Evolutionary conservation across 2,797 vertebrate species (phyloP), one percentile per base, ranked within the genome.

Genomic region (Pachyuromys duprasi): DNA sequence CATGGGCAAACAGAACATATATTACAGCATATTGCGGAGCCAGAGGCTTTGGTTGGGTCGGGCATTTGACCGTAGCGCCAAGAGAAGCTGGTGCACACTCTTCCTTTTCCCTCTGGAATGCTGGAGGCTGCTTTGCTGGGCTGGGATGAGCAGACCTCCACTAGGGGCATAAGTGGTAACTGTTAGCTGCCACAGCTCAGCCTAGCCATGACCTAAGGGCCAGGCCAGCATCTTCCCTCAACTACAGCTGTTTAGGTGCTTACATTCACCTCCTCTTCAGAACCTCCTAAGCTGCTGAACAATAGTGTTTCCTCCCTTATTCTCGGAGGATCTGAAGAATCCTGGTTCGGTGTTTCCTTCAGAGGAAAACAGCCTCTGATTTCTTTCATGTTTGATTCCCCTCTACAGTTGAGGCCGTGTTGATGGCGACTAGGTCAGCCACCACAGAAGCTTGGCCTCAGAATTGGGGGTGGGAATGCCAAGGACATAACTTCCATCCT

Each of bases 21-120:
- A 31, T 60, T 22, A 5, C 39, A 39, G 2, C 45, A 2, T 2
- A 0, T 60, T 1, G 0, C 36, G 55, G 31, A 60, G 67, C 65
- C 3, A 0, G 17, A 4, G 49, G 53, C 62, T 53, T 65, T 67
- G 2, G 69, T 13, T 14, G 26, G 63, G 22, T 5, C 6, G 26
- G 8, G 6, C 45, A 1, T n/a, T 39, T 39, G n/a, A 60, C 15
- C 2, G 45, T 36, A 57, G 49, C 5, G 55, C 76, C 72, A 5
- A 0, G 53, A 67, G 83, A 63, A 72, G 70, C 22, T 17, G 8
- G 60, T n/a, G 57, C 49, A 72, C 9, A 2, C 14, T 57, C 14
- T 45, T 62, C 39, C 67, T 75, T 55, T 72, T 62, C 39, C 70
- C 53, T n/a, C 65, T 5, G 75, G 42, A 55, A 26, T 26, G 5